Evolutionary conservation across 2,888 invertebrate genomes (phyloP), one percentile per base, ranked within the genome.

Genomic region (Dendrolimus houi): DNA sequence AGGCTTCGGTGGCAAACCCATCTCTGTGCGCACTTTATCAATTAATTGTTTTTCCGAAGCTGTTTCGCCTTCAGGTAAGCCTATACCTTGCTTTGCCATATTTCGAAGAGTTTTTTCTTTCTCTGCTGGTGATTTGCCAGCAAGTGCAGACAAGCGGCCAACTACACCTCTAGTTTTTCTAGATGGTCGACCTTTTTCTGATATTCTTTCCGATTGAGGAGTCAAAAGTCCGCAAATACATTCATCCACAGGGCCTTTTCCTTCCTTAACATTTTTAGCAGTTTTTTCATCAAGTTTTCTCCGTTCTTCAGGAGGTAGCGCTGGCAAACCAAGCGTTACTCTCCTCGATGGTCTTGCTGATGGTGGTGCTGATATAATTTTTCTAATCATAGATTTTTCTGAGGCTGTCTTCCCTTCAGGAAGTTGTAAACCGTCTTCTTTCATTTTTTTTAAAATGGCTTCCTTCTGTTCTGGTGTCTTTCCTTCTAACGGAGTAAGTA

Each of bases 331-430:
- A 13, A 29, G 29, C 3, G 29, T 0, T 29, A 29, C 29, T 29
- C 3, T 29, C 29, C 29, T 29, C 29, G 29, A 29, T 29, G 29
- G 7, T 17, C n/a, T 59, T 57, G 57, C 57, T 56, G 64, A 66
- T 9, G 55, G 58, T 1, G 59, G 54, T 14, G 41, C 71, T 9
- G 68, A 58, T n/a, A 59, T 58, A 9, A 66, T 54, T 56, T 66
- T 67, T 0, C 55, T 55, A 8, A 64, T 57, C 0, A 70, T 29
- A 9, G 58, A 58, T 54, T 58, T 66, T 42, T 71, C 71, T 8
- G 74, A 72, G 17, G 66, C 8, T 7, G 72, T 75, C 58, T 68
- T 64, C 13, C 70, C 74, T 62, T 72, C 69, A 3, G 74, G 75
- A 14, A 77, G 55, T 7, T 68, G 64, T 17, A 74, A 17, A 7